phyloP scores from a whole-genome alignment of 2,888 invertebrate genomes.

The Chaetogeoica ovagalla region DNA sequence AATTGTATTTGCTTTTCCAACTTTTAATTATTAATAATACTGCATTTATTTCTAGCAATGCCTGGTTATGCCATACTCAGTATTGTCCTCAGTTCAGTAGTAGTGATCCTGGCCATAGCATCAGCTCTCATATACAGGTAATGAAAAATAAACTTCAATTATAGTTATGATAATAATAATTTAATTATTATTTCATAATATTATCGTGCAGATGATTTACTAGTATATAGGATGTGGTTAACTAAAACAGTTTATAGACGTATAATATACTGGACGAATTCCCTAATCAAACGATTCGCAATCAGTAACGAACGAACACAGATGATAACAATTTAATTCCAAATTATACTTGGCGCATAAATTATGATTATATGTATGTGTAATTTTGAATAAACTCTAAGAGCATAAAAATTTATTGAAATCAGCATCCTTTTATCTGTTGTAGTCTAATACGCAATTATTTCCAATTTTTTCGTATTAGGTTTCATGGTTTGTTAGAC shows the following conservation, averaged over 20 bases:
- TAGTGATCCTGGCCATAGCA: conserved; percentile 69
- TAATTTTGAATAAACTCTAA: no score
- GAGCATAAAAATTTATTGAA: no score
- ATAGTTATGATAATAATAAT: neutral
- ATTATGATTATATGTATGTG: no score
- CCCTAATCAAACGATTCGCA: no score
- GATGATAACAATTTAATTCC: neutral
- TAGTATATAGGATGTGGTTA: neutral
- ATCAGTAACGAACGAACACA: no score
- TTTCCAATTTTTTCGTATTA: neutral
- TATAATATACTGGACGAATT: no score
- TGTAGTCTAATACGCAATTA: neutral
- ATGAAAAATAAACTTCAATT: conserved; percentile 57
- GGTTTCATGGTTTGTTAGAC: neutral
- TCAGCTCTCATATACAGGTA: conserved; percentile 81
- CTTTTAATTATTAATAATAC: conserved; percentile 51
- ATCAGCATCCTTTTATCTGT: no score
- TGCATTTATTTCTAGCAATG: conserved; percentile 68
- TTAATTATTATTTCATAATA: no score
- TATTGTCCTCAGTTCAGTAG: conserved; percentile 77
- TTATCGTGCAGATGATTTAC: neutral
- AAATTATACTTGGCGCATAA: neutral
- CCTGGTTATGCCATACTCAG: conserved; percentile 86
- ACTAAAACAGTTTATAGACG: no score
- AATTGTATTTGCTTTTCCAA: neutral